phyloP scores from a whole-genome alignment of 2,797 vertebrate species.

The Acipenser transmontanus region DNA sequence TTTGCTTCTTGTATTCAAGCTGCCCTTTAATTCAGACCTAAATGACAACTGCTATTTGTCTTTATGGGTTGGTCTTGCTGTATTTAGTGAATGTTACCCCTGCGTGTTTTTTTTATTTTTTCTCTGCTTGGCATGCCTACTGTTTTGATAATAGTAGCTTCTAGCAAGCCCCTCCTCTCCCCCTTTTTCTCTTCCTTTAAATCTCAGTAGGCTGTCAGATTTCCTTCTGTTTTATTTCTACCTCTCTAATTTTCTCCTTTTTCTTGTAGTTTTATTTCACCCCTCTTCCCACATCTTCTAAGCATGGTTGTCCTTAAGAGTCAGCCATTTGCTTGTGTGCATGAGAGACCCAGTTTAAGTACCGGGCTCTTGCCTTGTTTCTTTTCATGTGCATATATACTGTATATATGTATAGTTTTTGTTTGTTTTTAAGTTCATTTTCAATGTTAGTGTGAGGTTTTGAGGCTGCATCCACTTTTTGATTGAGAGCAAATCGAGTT shows the following conservation, averaged over 20 bases:
- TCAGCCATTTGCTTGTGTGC: constrained; percentile 67
- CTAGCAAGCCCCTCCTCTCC: constrained; percentile 26
- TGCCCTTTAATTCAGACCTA: constrained; percentile 19
- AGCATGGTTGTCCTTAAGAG: constrained; percentile 52
- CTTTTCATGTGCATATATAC: constrained; percentile 44
- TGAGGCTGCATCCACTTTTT: constrained; percentile 57
- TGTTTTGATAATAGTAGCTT: constrained; percentile 20
- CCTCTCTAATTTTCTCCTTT: background rate
- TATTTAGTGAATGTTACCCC: constrained; percentile 16
- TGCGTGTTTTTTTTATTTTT: constrained; percentile 39
- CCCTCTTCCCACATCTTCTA: constrained; percentile 24
- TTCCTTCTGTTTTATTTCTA: constrained; percentile 33
- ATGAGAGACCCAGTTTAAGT: constrained; percentile 59
- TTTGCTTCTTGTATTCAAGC: constrained; percentile 30
- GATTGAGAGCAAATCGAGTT: constrained; percentile 48
- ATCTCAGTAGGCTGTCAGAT: too few species aligned
- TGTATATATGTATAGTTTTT: constrained; percentile 28
- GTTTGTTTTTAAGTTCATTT: constrained; percentile 29
- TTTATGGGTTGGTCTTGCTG: constrained; percentile 19
- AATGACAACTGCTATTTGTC: constrained; percentile 11
- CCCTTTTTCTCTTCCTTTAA: constrained; percentile 14
- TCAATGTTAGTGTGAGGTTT: constrained; percentile 56
- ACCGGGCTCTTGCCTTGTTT: constrained; percentile 48
- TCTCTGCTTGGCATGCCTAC: constrained; percentile 7
- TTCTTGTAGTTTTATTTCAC: background rate